Percentiles rank a stretch among this genome's conserved stretches.
These are phyloP conservation scores for Ornithorhynchus anatinus DNA, from an alignment of 2,113 vertebrate genomes.

Conservation along the genomic window DNA sequence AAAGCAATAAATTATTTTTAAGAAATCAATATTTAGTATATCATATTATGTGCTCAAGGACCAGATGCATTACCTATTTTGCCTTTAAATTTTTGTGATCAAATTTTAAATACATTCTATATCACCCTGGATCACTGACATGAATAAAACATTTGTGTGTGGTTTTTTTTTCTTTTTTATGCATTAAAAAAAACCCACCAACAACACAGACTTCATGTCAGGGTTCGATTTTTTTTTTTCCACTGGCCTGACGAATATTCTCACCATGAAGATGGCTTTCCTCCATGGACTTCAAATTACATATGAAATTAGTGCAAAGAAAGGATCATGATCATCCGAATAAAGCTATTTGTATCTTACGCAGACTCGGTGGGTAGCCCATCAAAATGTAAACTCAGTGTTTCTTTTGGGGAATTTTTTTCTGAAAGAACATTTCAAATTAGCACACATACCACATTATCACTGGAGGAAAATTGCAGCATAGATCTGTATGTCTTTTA, in stretches of 20 bases:
- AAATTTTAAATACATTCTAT: slow-evolving; percentile 71
- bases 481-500: slow-evolving; percentile 67
- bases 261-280: slow-evolving; percentile 66
- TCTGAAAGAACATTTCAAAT: slow-evolving; percentile 57
- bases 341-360: slow-evolving; percentile 60
- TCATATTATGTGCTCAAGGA: slow-evolving; percentile 94
- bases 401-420: slow-evolving; percentile 37
- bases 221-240: slow-evolving; percentile 45
- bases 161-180: slow-evolving; percentile 57
- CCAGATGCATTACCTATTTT: slow-evolving; percentile 90
- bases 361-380: slow-evolving; percentile 58
- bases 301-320: slow-evolving; percentile 61
- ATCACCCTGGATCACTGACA: slow-evolving; percentile 71
- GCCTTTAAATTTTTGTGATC: slow-evolving; percentile 80
- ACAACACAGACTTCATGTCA: slow-evolving; percentile 52
- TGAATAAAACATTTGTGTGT: slow-evolving; percentile 61
- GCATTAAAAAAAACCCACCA: slow-evolving; percentile 6
- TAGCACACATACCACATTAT: slow-evolving; percentile 52
- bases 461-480: slow-evolving; percentile 68
- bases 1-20: slow-evolving; percentile 99
- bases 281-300: slow-evolving; percentile 67
- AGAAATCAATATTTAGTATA: slow-evolving; percentile 95
- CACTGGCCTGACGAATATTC: slow-evolving; percentile 67
- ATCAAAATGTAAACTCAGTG: slow-evolving; percentile 53
- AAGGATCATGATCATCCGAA: slow-evolving; percentile 39